Percentiles rank a stretch among this genome's conserved stretches.
Evolutionary conservation across 2,113 vertebrate genomes (phyloP).

Genomic region (Sterna hirundo): DNA sequence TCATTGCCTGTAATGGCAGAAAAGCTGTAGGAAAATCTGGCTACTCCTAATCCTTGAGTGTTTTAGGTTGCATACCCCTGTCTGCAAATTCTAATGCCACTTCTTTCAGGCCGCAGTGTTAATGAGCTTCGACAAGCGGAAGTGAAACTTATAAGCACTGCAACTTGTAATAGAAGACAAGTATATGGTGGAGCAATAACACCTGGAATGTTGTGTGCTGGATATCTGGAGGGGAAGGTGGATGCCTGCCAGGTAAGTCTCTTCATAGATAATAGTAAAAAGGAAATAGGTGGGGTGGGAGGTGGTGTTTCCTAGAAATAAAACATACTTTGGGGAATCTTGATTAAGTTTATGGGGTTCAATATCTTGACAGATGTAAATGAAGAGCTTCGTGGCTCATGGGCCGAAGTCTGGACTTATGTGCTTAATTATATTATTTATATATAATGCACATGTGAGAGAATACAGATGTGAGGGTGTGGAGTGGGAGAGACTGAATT

Average conservation of each 20-base stretch:
- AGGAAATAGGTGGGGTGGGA: neutral
- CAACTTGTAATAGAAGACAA: slow-evolving; percentile 74
- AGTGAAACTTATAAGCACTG: slow-evolving; percentile 88
- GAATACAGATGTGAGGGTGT: neutral
- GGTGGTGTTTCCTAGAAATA: neutral
- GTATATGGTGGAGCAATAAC: slow-evolving; percentile 74
- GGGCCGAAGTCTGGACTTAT: neutral
- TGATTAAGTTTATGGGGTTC: neutral
- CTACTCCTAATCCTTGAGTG: neutral
- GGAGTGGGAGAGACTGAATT: neutral
- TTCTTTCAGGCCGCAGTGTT: slow-evolving; percentile 70
- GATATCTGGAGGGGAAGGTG: slow-evolving; percentile 81
- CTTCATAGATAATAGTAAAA: neutral
- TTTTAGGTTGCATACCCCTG: neutral
- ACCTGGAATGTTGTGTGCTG: slow-evolving; percentile 89
- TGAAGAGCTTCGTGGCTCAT: neutral
- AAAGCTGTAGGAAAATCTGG: neutral
- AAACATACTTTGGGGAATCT: neutral
- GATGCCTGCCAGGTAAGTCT: slow-evolving; percentile 91
- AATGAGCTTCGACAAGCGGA: slow-evolving; percentile 85
- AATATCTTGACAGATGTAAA: neutral
- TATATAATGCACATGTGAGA: neutral
- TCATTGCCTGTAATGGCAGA: neutral
- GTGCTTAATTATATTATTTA: neutral
- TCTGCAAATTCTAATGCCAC: neutral